A percentile compares a stretch with the other conserved stretches of the same genome.
phyloP scores from a whole-genome alignment of 2,797 vertebrate species.

The Helarctos malayanus region DNA sequence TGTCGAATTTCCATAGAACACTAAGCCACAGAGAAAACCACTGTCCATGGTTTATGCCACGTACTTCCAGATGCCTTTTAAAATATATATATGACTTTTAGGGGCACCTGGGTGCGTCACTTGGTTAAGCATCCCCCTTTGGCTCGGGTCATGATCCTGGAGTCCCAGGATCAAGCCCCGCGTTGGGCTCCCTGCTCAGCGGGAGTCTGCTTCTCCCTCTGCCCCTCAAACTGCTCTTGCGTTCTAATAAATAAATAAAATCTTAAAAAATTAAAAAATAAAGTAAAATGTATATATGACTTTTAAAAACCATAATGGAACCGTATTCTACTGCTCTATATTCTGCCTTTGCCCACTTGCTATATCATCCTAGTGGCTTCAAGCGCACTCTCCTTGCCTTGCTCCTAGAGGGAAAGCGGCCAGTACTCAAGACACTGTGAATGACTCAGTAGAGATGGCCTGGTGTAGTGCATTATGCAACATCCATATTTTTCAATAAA shows the following conservation, averaged over 20 bases:
- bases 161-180: not conserved
- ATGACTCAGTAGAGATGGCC: not conserved
- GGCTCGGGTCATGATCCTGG: not conserved
- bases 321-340: not conserved
- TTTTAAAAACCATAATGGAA: not conserved
- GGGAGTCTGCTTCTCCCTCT: not conserved
- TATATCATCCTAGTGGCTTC: not conserved
- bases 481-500: not conserved
- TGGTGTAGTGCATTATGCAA: not conserved
- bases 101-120: not conserved
- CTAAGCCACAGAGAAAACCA: not conserved
- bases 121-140: not conserved
- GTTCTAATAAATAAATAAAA: not conserved
- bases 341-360: not conserved
- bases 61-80: not conserved
- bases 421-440: not conserved
- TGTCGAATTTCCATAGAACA: not conserved
- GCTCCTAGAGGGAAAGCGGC: not conserved
- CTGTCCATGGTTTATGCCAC: not conserved
- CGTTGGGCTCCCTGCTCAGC: not conserved
- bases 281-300: not conserved
- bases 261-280: not conserved
- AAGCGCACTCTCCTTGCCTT: not conserved
- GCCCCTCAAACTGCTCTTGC: not conserved
- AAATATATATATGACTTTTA: not conserved